phyloP scores from a whole-genome alignment of 2,797 vertebrate species.

The Ctenosaura bakeri region DNA sequence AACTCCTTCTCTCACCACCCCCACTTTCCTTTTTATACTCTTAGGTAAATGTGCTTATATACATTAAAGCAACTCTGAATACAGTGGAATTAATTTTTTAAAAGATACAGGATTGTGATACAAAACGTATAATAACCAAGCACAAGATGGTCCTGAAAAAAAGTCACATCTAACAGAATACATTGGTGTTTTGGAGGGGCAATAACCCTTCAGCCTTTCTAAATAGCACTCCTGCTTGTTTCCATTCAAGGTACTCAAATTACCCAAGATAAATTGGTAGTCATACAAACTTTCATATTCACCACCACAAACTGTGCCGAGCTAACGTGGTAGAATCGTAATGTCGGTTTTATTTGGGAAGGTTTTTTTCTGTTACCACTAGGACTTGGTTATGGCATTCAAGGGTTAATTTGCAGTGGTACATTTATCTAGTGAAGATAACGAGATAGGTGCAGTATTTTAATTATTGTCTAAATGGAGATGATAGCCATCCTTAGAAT shows the following conservation, averaged over 20 bases:
- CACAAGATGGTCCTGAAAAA: neutral
- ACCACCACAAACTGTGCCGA: neutral
- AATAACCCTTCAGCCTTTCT: neutral
- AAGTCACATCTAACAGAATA: neutral
- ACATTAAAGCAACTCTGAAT: neutral
- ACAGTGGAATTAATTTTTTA: neutral
- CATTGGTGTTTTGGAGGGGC: too few species aligned
- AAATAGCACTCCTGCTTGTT: neutral
- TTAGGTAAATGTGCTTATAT: too few species aligned
- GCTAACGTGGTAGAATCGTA: neutral
- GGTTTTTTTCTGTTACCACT: neutral
- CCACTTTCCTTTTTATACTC: too few species aligned
- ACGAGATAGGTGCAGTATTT: neutral
- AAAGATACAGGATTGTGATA: neutral
- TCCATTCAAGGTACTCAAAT: neutral
- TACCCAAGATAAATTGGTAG: neutral
- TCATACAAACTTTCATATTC: neutral
- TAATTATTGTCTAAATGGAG: neutral
- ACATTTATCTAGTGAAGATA: slow-evolving; percentile 15
- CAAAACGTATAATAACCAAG: neutral
- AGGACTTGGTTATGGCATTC: neutral
- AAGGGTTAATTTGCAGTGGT: neutral
- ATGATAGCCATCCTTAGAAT: neutral
- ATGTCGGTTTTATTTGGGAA: neutral
- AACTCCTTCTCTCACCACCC: too few species aligned